A percentile compares a stretch with the other conserved stretches of the same genome.
These are phyloP conservation scores for Sturnus vulgaris DNA, from an alignment of 2,113 vertebrate genomes.

Conservation along the genomic window DNA sequence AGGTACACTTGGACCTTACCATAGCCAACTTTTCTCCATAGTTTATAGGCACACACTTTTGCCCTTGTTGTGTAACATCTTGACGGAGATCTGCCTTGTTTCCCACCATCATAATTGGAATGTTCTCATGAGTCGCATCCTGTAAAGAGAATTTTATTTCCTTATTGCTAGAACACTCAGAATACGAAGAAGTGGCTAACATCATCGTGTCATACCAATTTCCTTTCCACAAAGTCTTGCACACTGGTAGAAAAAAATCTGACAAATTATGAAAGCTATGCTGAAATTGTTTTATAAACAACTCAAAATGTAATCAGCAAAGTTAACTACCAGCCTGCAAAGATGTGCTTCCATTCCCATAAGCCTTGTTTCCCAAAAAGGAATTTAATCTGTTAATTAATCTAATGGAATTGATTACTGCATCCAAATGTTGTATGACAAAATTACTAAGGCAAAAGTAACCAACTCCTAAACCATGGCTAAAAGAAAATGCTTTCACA, in stretches of 20 bases:
- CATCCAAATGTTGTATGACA: not conserved
- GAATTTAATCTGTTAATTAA: not conserved
- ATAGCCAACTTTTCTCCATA: conserved; percentile 94
- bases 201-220: not conserved
- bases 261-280: not conserved
- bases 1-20: conserved; percentile 70
- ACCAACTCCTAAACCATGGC: not conserved
- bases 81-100: conserved; percentile 92
- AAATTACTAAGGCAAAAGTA: not conserved
- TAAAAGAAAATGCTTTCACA: not conserved
- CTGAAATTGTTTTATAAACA: not conserved
- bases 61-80: conserved; percentile 64
- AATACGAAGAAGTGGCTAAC: not conserved
- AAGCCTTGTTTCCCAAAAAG: not conserved
- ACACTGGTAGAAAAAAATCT: not conserved
- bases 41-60: conserved; percentile 79
- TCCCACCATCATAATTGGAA: conserved; percentile 96
- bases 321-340: not conserved
- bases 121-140: conserved; percentile 83
- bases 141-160: conserved; percentile 41
- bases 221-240: not conserved
- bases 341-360: not conserved
- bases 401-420: not conserved
- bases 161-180: not conserved
- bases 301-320: not conserved